Conservation (phyloP, 1,140 invertebrate genomes). For the Pentalonia nigronervosa region DNA sequence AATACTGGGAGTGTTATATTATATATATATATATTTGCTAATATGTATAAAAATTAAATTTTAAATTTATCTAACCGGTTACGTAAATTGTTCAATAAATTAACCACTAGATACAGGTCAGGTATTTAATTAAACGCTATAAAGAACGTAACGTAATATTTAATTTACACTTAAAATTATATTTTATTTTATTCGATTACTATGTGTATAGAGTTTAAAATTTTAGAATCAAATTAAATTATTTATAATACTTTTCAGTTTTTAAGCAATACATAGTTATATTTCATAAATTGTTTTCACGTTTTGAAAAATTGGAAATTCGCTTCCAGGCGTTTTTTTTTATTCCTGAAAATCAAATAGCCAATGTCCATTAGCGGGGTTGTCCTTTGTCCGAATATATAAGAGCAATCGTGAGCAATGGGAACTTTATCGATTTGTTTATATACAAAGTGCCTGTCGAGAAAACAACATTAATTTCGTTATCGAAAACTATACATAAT, state of each 20-base stretch:
- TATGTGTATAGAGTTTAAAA: not conserved
- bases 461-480: slow-evolving; percentile 45
- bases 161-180: not conserved
- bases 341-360: slow-evolving; percentile 31
- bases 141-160: not conserved
- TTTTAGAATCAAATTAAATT: not conserved
- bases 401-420: slow-evolving; percentile 40
- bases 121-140: not conserved
- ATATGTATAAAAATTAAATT: not conserved
- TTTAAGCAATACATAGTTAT: not conserved
- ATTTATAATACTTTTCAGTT: not conserved
- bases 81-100: not conserved
- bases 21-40: too few relatives aligned
- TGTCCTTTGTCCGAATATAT: slow-evolving; percentile 45
- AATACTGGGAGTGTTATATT: not conserved
- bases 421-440: slow-evolving; percentile 41
- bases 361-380: slow-evolving; percentile 49
- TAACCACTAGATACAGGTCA: not conserved
- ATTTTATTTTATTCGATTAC: not conserved
- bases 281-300: not conserved
- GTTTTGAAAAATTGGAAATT: slow-evolving; percentile 29
- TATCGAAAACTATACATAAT: slow-evolving; percentile 38
- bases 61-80: not conserved
- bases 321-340: not conserved
- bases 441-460: slow-evolving; percentile 48